phyloP scores from a whole-genome alignment of 2,113 vertebrate genomes.

The Brachyhypopomus occidentalis region DNA sequence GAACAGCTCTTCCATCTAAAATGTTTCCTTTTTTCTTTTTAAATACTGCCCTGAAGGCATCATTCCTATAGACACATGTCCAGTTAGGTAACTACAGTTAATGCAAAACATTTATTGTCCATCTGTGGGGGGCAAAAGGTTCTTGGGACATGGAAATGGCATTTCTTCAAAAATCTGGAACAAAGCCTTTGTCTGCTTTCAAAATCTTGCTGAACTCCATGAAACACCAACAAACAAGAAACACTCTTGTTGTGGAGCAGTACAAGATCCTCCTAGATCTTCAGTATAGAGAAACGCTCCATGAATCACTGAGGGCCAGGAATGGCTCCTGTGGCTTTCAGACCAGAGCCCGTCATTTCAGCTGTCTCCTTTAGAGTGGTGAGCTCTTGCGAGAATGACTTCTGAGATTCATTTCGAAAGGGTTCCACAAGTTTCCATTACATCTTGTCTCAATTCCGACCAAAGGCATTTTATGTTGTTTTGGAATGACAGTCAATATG shows the following conservation, averaged over 20 bases:
- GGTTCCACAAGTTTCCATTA: slow-evolving; percentile 49
- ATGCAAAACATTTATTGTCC: slow-evolving; percentile 46
- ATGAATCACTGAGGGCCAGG: slow-evolving; percentile 52
- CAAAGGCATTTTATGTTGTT: slow-evolving; percentile 29
- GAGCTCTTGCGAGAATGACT: slow-evolving; percentile 44
- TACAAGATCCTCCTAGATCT: slow-evolving; percentile 53
- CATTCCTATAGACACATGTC: not conserved
- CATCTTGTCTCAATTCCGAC: slow-evolving; percentile 33
- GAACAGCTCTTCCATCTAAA: not conserved
- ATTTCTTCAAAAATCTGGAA: slow-evolving; percentile 27
- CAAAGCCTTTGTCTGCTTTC: slow-evolving; percentile 29
- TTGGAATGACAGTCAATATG: not conserved
- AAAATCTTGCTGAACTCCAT: slow-evolving; percentile 41
- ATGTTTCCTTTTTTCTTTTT: not conserved
- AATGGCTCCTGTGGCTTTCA: slow-evolving; percentile 60
- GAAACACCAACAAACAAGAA: slow-evolving; percentile 49
- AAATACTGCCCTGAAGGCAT: not conserved
- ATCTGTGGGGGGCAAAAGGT: slow-evolving; percentile 25
- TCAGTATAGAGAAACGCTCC: slow-evolving; percentile 58
- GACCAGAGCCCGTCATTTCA: slow-evolving; percentile 47
- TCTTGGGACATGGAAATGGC: slow-evolving; percentile 9
- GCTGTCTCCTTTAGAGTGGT: slow-evolving; percentile 57
- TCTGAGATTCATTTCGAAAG: slow-evolving; percentile 60
- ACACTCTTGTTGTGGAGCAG: slow-evolving; percentile 24
- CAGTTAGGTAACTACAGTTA: slow-evolving; percentile 34